Base-by-base conservation (phyloP, 2,797 vertebrate species). In the Arctocebus calabarensis region DNA sequence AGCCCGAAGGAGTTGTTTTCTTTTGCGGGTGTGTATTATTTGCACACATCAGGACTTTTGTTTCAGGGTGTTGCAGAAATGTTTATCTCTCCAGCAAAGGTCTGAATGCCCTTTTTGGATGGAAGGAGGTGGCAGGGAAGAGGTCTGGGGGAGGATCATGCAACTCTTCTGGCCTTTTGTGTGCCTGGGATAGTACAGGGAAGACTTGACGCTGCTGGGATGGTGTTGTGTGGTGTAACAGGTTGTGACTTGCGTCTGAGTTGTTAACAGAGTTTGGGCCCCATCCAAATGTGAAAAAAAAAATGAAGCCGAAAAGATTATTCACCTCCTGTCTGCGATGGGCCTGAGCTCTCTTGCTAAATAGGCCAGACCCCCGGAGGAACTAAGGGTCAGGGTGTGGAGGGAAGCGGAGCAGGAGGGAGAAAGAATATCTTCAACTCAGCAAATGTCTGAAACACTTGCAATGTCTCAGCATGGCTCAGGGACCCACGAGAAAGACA, bases 361-460 rank as follows among this genome's bases (percentile, higher is more conserved):
- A n/a, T 84, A 88, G 83, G 71, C 23, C 68, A 20, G 17, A 29
- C 59, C 95, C 74, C 71, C 29, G 14, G 92, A 94, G 85, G 92
- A 96, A 14, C 40, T 70, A n/a, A 27, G 74, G 78, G 61, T 68
- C 22, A 0, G 97, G 23, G 68, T 61, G 91, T 83, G 62, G 91
- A 92, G 88, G 79, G 70, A 59, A 55, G 74, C 3, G 29, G 75
- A 78, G n/a, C 2, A n/a, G 4, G 0, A n/a, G 77, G 89, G 89
- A 85, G 81, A 62, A 88, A 79, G 92, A 89, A 91, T 95, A 94
- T 93, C 94, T 97, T 95, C 64, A 96, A 97, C 95, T 98, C 96
- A 97, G 97, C 97, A 97, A 95, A 98, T 96, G 95, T 95, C 93
- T 97, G 95, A 90, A 97, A 94, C 73, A 40, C 70, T 97, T 88